Conservation (phyloP, 2,797 vertebrate species). For the Linurgus olivaceus region DNA sequence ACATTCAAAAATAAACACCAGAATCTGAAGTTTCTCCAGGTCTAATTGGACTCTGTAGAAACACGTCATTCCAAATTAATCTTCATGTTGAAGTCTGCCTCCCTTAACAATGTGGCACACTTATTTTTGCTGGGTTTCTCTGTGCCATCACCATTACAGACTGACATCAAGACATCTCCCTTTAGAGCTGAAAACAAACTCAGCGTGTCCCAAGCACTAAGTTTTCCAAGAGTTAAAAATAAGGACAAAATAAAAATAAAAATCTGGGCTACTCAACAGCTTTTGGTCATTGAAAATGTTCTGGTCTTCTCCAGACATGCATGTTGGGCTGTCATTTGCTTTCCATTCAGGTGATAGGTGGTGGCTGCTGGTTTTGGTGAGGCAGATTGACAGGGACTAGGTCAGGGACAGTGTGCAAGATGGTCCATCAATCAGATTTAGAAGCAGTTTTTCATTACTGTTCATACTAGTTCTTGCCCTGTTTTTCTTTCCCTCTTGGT, state of each 20-base stretch:
- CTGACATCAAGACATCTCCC: neutral
- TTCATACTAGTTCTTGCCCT: neutral
- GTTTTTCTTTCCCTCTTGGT: neutral
- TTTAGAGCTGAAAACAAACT: neutral
- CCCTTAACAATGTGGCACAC: neutral
- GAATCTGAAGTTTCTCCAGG: neutral
- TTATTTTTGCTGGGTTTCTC: neutral
- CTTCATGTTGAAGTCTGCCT: neutral
- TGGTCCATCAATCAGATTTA: neutral
- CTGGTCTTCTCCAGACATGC: neutral
- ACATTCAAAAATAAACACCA: neutral
- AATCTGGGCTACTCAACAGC: neutral
- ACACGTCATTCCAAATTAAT: neutral
- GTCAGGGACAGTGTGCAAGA: neutral
- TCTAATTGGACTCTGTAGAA: neutral
- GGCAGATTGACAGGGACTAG: neutral
- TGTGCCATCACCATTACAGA: neutral
- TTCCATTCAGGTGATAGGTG: rapidly evolving
- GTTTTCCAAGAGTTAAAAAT: neutral
- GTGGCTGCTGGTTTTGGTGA: neutral
- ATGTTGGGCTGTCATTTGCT: neutral
- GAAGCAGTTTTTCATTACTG: neutral
- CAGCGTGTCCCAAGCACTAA: neutral
- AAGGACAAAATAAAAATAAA: no score
- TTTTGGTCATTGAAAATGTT: neutral